phyloP scores from a whole-genome alignment of 2,113 vertebrate species.

The Ammospiza nelsoni region DNA sequence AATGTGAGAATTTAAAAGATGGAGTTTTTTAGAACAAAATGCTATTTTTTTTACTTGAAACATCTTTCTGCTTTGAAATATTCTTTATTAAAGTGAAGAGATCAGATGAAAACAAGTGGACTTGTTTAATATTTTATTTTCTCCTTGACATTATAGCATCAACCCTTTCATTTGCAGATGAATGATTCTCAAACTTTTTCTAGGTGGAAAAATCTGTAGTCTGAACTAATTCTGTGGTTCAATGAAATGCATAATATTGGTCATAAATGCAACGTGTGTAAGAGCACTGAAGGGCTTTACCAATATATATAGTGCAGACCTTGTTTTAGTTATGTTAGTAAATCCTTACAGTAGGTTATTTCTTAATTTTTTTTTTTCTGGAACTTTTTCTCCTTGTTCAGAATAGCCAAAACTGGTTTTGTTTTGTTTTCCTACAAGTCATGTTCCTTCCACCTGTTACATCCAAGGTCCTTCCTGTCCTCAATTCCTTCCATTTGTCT shows the following conservation, averaged over 20 bases:
- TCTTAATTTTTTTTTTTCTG: background rate
- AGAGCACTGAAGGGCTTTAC: rapidly evolving
- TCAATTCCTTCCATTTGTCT: background rate
- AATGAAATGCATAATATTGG: background rate
- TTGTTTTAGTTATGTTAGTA: background rate
- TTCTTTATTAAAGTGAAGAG: background rate
- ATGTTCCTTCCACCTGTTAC: background rate
- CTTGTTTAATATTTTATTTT: background rate
- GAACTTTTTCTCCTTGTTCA: background rate
- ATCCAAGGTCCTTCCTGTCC: background rate
- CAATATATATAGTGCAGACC: background rate
- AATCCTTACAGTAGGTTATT: background rate
- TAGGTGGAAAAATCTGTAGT: background rate
- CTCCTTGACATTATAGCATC: background rate
- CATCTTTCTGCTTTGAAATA: background rate
- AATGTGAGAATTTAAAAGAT: background rate
- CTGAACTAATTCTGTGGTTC: background rate
- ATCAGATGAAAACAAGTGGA: background rate
- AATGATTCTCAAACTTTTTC: background rate
- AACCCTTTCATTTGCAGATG: background rate
- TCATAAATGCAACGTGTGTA: rapidly evolving
- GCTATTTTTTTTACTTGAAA: background rate
- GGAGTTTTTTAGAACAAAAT: background rate
- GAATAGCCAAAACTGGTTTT: background rate
- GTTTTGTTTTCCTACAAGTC: background rate